Evolutionary conservation across 2,888 invertebrate genomes (phyloP).

Genomic region (Eretmocerus hayati): DNA sequence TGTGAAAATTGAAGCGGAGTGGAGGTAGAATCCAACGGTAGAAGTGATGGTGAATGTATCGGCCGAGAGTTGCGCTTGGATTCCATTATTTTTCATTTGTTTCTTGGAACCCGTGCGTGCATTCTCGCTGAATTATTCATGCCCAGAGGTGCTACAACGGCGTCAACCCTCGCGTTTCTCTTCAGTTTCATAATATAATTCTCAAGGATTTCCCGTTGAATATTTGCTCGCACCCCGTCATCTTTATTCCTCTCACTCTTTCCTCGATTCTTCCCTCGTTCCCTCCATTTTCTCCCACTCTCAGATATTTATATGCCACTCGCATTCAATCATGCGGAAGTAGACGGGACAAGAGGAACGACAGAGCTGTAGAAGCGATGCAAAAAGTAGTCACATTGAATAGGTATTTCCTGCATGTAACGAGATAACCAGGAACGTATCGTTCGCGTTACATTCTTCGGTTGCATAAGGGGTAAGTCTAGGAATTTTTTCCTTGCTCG

Average conservation of each 20-base stretch:
- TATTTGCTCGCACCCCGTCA: too few species aligned
- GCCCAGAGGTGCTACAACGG: constrained; percentile 8
- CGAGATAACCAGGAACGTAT: constrained; percentile 12
- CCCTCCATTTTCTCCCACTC: too few species aligned
- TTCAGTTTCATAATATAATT: constrained; percentile 33
- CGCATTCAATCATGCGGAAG: constrained; percentile 13
- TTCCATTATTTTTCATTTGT: constrained; percentile 41
- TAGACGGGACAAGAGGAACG: background rate
- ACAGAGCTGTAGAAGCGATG: background rate
- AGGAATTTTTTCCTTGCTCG: too few species aligned
- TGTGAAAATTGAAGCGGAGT: constrained; percentile 19
- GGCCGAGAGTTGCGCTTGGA: constrained; percentile 30
- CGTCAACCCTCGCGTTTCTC: constrained; percentile 17
- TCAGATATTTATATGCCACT: constrained; percentile 13
- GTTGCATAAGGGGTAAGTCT: background rate
- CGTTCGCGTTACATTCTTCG: constrained; percentile 11
- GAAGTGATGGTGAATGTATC: constrained; percentile 35
- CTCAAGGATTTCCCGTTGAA: constrained; percentile 21
- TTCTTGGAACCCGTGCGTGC: constrained; percentile 19
- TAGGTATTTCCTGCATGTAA: constrained; percentile 10
- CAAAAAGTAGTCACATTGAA: background rate
- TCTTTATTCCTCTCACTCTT: too few species aligned
- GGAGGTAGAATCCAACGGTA: too few species aligned
- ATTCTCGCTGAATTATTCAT: constrained; percentile 31
- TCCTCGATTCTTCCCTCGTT: too few species aligned